These are phyloP conservation scores for Cirrhinus molitorella DNA, from an alignment of 2,797 vertebrate species.

Conservation along the genomic window DNA sequence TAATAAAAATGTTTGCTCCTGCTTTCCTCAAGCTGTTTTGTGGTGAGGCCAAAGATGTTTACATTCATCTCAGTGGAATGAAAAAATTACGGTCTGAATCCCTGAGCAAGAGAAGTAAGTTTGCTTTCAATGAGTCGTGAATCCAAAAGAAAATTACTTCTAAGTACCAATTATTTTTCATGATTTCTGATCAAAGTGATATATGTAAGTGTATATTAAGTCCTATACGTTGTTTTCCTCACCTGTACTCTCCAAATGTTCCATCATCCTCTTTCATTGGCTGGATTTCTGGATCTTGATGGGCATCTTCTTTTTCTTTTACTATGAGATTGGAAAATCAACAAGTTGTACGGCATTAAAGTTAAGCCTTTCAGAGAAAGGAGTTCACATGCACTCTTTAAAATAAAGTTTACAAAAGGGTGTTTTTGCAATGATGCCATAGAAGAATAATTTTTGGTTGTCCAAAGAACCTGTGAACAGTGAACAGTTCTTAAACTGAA, in stretches of 20 bases:
- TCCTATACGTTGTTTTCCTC: constrained; percentile 60
- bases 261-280: constrained; percentile 99
- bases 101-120: constrained; percentile 61
- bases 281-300: constrained; percentile 96
- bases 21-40: constrained; percentile 71
- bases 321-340: constrained; percentile 75
- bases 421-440: too few species aligned
- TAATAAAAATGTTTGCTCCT: constrained; percentile 33
- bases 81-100: constrained; percentile 71
- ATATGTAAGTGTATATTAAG: neutral
- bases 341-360: neutral
- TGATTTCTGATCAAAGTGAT: neutral
- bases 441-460: too few species aligned
- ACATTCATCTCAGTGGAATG: constrained; percentile 70
- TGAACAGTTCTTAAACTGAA: too few species aligned
- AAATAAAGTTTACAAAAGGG: too few species aligned
- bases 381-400: neutral
- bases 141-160: constrained; percentile 1
- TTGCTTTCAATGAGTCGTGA: constrained; percentile 43
- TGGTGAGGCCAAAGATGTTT: constrained; percentile 66
- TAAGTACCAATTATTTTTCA: neutral
- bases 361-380: neutral
- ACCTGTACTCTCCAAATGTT: constrained; percentile 99
- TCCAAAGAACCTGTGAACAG: too few species aligned
- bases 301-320: constrained; percentile 98